Base-by-base conservation (phyloP, 2,113 vertebrate genomes). In the Eublepharis macularius region DNA sequence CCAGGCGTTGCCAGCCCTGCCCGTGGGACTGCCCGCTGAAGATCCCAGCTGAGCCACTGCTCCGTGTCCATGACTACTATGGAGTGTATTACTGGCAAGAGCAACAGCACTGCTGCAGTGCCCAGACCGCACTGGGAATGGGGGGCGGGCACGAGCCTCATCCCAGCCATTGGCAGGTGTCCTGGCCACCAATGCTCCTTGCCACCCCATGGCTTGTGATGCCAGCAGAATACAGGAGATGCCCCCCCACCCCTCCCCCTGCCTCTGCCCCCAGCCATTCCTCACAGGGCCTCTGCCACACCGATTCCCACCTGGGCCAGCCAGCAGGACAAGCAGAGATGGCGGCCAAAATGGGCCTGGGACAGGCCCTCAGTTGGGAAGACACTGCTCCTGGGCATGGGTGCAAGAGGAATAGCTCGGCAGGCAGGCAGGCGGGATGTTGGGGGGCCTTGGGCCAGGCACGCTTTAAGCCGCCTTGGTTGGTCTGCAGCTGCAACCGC, bases 401-500 rank as follows among this genome's bases (percentile, higher is more conserved):
- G 12, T 34, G 41, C 69, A 5, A 9, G 1, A 13, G 26, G 11
- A 36, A 24, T 1, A 26, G 21, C 14, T 36, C 29, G 10, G 16
- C 0, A 2, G 7, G 3, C 7, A 32, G n/a, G n/a, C n/a, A n/a
- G n/a, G n/a, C n/a, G 24, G 19, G 41, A 16, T 14, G 57, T 57
- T 4, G 26, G 13, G 39, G 34, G 4, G 21, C 4, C 16, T 10
- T 29, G 74, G 32, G 54, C 76, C 19, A 51, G 32, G 6, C 13
- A 14, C 75, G 3, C 74, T 2, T 36, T 77, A 87, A 16, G 47
- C 17, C 16, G 29, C 49, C n/a, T 29, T 9, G 86, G 88, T 65
- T 73, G 90, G 85, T 68, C 29, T 85, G 90, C 54, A 81, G 89
- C 89, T 93, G 92, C 91, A 93, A 89, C 36, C 65, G 65, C 70